A percentile compares a stretch with the other conserved stretches of the same genome.
Evolutionary conservation across 2,888 invertebrate species (phyloP).

Genomic region (Cephus rjabovi): DNA sequence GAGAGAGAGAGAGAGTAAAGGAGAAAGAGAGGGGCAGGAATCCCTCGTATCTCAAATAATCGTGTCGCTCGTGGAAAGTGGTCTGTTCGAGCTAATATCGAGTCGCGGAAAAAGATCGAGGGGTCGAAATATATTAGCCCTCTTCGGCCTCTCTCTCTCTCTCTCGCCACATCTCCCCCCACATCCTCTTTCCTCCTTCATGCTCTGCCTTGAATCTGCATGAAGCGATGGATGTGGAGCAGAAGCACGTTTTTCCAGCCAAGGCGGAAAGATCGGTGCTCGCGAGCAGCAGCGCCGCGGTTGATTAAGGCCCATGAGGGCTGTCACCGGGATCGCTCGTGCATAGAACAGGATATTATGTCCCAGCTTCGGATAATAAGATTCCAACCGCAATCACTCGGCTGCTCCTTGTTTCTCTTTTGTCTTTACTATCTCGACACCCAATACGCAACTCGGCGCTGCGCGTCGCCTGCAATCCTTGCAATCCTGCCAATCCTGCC

Average conservation of each 20-base stretch:
- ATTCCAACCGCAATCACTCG: conserved; percentile 54
- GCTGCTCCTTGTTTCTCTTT: conserved; percentile 23
- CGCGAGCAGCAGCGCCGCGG: conserved; percentile 35
- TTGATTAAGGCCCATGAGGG: conserved; percentile 38
- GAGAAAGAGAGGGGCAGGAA: not conserved
- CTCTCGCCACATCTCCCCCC: not conserved
- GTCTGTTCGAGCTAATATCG: conserved; percentile 48
- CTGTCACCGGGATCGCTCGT: conserved; percentile 56
- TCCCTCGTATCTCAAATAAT: conserved; percentile 28
- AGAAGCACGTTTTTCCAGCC: not conserved
- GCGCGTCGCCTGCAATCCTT: not conserved
- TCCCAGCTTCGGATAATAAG: conserved; percentile 52
- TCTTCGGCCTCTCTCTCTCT: conserved; percentile 18
- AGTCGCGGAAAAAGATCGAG: conserved; percentile 25
- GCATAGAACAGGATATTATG: conserved; percentile 60
- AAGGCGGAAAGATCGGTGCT: not conserved
- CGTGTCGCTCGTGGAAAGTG: conserved; percentile 46
- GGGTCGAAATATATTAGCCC: conserved; percentile 33
- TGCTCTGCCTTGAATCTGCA: not conserved
- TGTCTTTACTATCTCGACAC: not conserved
- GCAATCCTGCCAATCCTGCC: too few species aligned
- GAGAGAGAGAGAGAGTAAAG: conserved; percentile 2
- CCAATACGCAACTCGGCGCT: not conserved
- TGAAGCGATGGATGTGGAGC: too few species aligned
- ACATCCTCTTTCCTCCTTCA: not conserved